Conservation (phyloP, 2,888 invertebrate genomes). For the Ectropis crepuscularia region DNA sequence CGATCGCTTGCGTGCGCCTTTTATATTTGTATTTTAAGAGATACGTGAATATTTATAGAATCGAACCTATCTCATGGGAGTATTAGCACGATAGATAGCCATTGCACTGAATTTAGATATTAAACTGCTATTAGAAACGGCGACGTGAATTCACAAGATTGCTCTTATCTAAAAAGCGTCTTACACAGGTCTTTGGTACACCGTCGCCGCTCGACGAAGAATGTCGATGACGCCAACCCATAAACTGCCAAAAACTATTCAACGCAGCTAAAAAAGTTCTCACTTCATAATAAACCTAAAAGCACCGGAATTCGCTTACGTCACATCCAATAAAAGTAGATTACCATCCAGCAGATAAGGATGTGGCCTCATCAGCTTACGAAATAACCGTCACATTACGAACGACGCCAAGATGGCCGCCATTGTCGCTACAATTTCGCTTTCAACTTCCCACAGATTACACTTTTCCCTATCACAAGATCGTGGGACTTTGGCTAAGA, state of each 20-base stretch:
- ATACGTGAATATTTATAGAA: too few species aligned
- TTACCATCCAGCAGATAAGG: constrained; percentile 41
- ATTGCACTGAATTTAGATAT: too few species aligned
- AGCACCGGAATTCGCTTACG: constrained; percentile 18
- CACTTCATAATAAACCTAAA: constrained; percentile 1
- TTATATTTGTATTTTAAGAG: too few species aligned
- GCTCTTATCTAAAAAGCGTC: too few species aligned
- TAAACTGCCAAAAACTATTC: background rate
- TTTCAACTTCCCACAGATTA: constrained; percentile 79
- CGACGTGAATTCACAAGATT: too few species aligned
- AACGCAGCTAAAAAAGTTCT: background rate
- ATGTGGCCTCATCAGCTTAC: constrained; percentile 43
- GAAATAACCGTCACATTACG: constrained; percentile 42
- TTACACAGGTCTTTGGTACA: too few species aligned
- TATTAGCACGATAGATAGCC: too few species aligned
- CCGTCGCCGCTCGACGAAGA: too few species aligned
- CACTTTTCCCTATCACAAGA: constrained; percentile 80
- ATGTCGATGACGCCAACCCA: too few species aligned
- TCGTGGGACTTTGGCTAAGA: constrained; percentile 74
- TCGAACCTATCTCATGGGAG: too few species aligned
- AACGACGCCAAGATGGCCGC: constrained; percentile 47
- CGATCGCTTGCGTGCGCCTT: too few species aligned
- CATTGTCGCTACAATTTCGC: constrained; percentile 74
- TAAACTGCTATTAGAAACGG: too few species aligned
- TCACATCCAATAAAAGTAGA: constrained; percentile 28